Conservation (phyloP, 2,113 vertebrate genomes). For the Fulica atra region DNA sequence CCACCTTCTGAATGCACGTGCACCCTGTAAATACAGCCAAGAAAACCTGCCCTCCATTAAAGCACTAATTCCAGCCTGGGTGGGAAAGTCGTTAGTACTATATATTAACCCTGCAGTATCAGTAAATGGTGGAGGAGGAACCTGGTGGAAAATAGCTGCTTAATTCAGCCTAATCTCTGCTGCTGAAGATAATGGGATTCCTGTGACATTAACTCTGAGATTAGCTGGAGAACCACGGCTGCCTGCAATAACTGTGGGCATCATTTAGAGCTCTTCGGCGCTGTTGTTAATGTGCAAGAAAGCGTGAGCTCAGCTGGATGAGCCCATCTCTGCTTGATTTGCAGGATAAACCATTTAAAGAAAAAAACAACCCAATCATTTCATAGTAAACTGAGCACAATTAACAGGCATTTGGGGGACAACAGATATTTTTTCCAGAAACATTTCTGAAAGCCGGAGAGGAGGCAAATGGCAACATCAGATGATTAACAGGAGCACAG, state of each 20-base stretch:
- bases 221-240: background rate
- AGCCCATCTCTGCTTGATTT: constrained; percentile 15
- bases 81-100: background rate
- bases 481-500: background rate
- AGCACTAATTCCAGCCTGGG: background rate
- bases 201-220: background rate
- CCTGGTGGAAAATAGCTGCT: constrained; percentile 4
- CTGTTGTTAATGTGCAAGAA: constrained; percentile 43
- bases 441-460: constrained; percentile 4
- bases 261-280: constrained; percentile 28
- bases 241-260: constrained; percentile 21
- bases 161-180: constrained; percentile 19
- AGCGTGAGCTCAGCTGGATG: background rate
- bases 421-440: constrained; percentile 22
- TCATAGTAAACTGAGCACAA: constrained; percentile 44
- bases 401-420: constrained; percentile 22
- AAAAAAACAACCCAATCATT: constrained; percentile 43
- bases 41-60: accelerated
- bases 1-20: background rate
- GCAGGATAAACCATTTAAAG: background rate
- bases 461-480: background rate
- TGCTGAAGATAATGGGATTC: constrained; percentile 25
- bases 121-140: background rate
- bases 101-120: background rate
- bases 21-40: background rate